These are phyloP conservation scores for Rhadinocentrus ornatus DNA, from an alignment of 2,797 vertebrate species.

Conservation along the genomic window DNA sequence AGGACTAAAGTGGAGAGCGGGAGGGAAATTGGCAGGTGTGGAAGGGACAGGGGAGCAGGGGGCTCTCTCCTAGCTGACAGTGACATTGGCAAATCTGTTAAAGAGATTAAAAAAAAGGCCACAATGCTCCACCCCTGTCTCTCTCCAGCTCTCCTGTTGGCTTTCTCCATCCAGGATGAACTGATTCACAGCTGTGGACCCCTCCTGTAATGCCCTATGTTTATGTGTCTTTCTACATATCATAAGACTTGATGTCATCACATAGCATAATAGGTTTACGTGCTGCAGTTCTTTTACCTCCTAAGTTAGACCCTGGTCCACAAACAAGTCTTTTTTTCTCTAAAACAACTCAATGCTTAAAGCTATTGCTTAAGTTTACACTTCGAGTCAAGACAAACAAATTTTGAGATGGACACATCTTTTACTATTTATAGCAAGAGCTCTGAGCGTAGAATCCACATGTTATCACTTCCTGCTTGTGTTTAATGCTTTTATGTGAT, in stretches of 20 bases:
- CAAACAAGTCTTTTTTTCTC: background rate
- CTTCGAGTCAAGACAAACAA: no score
- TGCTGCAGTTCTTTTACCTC: slow-evolving; percentile 10
- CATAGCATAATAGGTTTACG: background rate
- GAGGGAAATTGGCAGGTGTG: slow-evolving; percentile 66
- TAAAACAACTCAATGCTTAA: background rate
- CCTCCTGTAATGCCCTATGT: slow-evolving; percentile 33
- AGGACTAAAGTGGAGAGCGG: slow-evolving; percentile 35
- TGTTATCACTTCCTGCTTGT: slow-evolving; percentile 49
- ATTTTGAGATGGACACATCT: background rate
- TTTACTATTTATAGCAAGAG: slow-evolving; percentile 26
- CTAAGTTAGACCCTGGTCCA: no score
- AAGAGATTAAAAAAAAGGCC: slow-evolving; percentile 63
- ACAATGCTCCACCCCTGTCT: slow-evolving; percentile 11
- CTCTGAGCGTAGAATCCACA: slow-evolving; percentile 28
- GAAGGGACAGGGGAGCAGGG: slow-evolving; percentile 44
- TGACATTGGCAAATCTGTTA: slow-evolving; percentile 75
- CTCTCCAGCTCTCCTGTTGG: slow-evolving; percentile 12
- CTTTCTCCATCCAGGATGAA: slow-evolving; percentile 45
- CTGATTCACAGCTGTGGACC: slow-evolving; percentile 59
- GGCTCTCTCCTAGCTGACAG: slow-evolving; percentile 48
- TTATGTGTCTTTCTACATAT: background rate
- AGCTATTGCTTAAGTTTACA: no score
- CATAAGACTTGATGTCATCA: background rate
- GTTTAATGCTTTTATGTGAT: slow-evolving; percentile 32